Evolutionary conservation across 2,888 invertebrate genomes (phyloP).

Genomic region (Pediacus dermestoides): DNA sequence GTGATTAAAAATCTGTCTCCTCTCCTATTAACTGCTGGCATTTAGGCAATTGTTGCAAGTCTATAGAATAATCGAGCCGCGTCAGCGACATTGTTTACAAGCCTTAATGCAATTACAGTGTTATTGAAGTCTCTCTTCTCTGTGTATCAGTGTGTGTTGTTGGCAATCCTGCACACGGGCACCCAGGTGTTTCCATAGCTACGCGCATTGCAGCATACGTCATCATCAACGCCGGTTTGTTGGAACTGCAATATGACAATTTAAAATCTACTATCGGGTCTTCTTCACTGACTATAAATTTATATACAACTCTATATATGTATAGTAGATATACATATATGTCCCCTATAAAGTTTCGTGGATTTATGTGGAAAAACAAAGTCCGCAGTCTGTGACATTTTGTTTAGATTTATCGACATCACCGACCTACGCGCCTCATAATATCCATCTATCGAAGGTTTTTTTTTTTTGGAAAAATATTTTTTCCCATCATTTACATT

Average conservation of each 20-base stretch:
- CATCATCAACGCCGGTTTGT: constrained; percentile 26
- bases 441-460: constrained; percentile 7
- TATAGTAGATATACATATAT: no score
- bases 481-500: neutral
- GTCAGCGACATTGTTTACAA: constrained; percentile 39
- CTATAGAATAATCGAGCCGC: constrained; percentile 25
- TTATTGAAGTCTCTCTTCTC: constrained; percentile 34
- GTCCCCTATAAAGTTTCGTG: constrained; percentile 36
- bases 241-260: constrained; percentile 37
- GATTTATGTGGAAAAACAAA: constrained; percentile 39
- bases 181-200: constrained; percentile 27
- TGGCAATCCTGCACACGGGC: constrained; percentile 9
- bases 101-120: constrained; percentile 37
- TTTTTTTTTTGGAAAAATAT: neutral
- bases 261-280: constrained; percentile 40
- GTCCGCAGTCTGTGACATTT: constrained; percentile 38
- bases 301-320: no score
- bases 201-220: constrained; percentile 31
- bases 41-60: constrained; percentile 21
- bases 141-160: no score
- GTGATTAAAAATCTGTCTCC: no score
- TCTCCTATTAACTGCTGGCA: no score
- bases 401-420: constrained; percentile 42
- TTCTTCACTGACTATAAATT: constrained; percentile 35
- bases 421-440: no score